phyloP scores from a whole-genome alignment of 2,113 vertebrate species.

The Calcarius ornatus region DNA sequence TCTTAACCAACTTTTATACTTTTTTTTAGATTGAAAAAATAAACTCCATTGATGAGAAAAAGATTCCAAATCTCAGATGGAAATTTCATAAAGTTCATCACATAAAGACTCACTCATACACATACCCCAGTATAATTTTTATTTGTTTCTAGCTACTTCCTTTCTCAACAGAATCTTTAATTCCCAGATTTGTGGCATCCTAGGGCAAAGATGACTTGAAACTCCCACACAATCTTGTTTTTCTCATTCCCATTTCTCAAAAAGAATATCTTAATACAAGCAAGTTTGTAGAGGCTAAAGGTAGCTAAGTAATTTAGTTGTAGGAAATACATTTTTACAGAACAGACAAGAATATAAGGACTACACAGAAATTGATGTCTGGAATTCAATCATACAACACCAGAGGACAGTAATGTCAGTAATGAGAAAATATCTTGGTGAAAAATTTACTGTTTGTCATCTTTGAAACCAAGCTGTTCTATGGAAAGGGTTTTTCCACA shows the following conservation, averaged over 20 bases:
- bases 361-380: background rate
- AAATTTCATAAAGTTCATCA: background rate
- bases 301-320: background rate
- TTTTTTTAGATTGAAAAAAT: background rate
- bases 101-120: accelerated
- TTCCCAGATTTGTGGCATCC: background rate
- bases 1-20: background rate
- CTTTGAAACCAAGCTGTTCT: background rate
- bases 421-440: background rate
- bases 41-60: background rate
- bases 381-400: background rate
- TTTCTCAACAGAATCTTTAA: background rate
- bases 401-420: background rate
- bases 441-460: background rate
- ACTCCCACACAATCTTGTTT: background rate
- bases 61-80: background rate
- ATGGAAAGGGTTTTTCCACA: background rate
- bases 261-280: background rate
- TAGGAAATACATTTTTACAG: background rate
- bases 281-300: background rate
- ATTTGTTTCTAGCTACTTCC: background rate
- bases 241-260: background rate
- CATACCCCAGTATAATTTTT: background rate
- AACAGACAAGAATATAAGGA: background rate
- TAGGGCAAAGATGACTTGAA: background rate